Percentiles rank a stretch among this genome's conserved stretches.
Conservation (phyloP, 2,888 invertebrate species). For the Sphaerophoria rueppellii region DNA sequence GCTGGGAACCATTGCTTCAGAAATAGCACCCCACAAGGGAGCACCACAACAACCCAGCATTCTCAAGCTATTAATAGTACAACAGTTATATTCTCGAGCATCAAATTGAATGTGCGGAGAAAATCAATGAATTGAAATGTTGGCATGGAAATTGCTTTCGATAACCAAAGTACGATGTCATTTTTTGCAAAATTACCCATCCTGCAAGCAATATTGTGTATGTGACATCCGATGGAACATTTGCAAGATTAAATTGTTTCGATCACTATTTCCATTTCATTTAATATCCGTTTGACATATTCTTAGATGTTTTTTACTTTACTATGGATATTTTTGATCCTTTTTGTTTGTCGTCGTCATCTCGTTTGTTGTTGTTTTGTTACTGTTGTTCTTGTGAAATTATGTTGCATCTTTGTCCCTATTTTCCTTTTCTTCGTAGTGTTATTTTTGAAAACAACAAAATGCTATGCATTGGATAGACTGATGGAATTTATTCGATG, state of each 20-base stretch:
- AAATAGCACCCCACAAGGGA: too few relatives aligned
- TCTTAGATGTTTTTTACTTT: not conserved
- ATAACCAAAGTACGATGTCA: constrained; percentile 44
- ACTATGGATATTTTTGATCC: not conserved
- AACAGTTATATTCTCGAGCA: too few relatives aligned
- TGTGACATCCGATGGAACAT: constrained; percentile 38
- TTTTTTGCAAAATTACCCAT: constrained; percentile 41
- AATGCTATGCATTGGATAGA: not conserved
- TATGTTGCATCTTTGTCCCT: not conserved
- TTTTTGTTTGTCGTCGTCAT: not conserved
- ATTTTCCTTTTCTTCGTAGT: not conserved
- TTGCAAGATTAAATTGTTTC: constrained; percentile 50
- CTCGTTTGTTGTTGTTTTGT: not conserved
- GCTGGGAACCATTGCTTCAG: too few relatives aligned
- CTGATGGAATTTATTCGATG: constrained; percentile 32
- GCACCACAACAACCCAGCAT: not conserved
- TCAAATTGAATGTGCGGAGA: constrained; percentile 1
- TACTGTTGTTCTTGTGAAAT: not conserved
- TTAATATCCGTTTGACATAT: constrained; percentile 32
- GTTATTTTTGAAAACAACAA: not conserved
- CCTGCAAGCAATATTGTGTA: constrained; percentile 44
- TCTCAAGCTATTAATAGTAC: not conserved
- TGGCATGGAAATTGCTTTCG: constrained; percentile 50
- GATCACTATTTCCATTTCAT: constrained; percentile 37
- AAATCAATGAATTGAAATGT: constrained; percentile 47